A percentile compares a stretch with the other conserved stretches of the same genome.
phyloP scores from a whole-genome alignment of 2,888 invertebrate species.

The Pristionchus fissidentatus region DNA sequence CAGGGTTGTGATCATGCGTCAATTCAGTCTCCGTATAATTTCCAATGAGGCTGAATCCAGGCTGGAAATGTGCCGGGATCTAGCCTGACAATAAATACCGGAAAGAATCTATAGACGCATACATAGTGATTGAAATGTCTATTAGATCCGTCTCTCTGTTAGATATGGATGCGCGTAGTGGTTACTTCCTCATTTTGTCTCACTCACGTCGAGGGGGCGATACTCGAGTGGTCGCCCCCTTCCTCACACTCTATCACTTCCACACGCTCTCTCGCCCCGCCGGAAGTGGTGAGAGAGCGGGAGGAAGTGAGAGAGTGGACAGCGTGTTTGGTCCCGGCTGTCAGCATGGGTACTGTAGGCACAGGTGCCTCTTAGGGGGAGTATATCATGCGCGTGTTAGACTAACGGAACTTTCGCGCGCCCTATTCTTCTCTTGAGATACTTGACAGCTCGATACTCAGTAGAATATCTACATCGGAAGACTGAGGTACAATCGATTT shows the following conservation, averaged over 20 bases:
- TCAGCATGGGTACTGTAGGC: not conserved
- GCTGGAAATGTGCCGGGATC: no score
- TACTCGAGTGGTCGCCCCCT: no score
- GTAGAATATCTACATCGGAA: not conserved
- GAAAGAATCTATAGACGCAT: no score
- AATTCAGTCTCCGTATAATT: no score
- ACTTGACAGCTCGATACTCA: no score
- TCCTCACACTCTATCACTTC: not conserved
- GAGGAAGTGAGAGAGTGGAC: not conserved
- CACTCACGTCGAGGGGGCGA: not conserved
- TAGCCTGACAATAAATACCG: no score
- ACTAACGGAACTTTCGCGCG: not conserved
- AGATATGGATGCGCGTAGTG: not conserved
- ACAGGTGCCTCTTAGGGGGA: slow-evolving; percentile 10
- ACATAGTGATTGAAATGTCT: no score
- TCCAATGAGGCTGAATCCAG: no score
- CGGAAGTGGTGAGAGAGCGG: not conserved
- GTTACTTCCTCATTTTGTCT: not conserved
- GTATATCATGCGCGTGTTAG: not conserved
- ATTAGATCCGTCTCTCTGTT: not conserved
- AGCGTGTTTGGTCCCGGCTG: not conserved
- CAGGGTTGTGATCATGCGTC: not conserved
- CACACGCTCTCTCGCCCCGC: no score
- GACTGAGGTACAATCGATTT: no score
- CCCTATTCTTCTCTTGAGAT: not conserved